Evolutionary conservation across 2,113 vertebrate species (phyloP), one percentile per base, ranked within the genome.

Genomic region (Lophotis ruficrista): DNA sequence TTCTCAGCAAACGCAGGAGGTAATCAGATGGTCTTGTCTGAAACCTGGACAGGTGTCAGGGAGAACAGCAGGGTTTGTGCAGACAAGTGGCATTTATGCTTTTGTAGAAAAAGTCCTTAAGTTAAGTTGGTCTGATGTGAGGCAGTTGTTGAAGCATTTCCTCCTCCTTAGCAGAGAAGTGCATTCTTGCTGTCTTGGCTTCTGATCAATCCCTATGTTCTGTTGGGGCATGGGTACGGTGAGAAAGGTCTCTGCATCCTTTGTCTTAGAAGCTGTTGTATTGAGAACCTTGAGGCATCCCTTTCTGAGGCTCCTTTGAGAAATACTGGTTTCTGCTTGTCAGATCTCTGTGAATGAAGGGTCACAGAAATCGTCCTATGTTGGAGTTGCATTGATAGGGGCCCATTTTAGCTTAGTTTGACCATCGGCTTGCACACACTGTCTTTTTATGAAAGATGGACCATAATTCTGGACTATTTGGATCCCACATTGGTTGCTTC

Each of bases 1-100:
- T 99, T 84, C 98, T 99, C 94, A 98, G 98, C 94, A 98, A 96
- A 88, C 97, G 97, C 79, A 98, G 98, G 95, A 98, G 98, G 99
- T 99, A 98, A 99, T 78, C 25, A 51, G 10, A 35, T 70, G 47
- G 51, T 83, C 31, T 58, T 92, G 24, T 50, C 47, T 89, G 72
- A 86, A 78, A 72, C 15, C 69, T 58, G 22, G 48, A 13, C 37
- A 20, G 41, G 14, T 85, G 77, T 72, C 31, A 28, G 24, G 48
- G 71, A 73, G 56, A 47, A 41, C 17, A 37, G 60, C 54, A 57
- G 35, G 17, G 22, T 47, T 88, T 89, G n/a, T 84, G 38, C 33
- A 56, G 37, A 22, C 43, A 50, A 17, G 30, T 50, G 56, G 10
- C 33, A 1, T 38, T 93, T 27, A 22, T 37, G 22, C 31, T 92